Percentiles rank a stretch among this genome's conserved stretches.
These are phyloP conservation scores for Sebastes steindachneri DNA, from an alignment of 2,797 vertebrate genomes.

Conservation along the genomic window DNA sequence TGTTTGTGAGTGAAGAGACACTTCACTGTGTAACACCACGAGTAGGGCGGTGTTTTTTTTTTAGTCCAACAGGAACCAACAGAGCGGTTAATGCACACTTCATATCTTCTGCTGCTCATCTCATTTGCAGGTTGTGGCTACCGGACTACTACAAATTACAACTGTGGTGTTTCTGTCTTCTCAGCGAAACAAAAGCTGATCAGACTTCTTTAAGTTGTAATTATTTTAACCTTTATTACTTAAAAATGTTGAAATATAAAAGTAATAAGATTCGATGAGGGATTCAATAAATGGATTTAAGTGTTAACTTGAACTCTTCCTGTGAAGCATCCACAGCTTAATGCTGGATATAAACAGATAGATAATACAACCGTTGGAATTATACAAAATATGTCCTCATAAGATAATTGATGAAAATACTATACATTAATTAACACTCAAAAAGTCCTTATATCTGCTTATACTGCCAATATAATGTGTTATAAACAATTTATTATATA, in stretches of 20 bases:
- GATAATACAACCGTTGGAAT: background rate
- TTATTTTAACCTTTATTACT: background rate
- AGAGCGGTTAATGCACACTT: background rate
- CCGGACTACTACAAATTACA: rapidly evolving
- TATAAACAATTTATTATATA: too few species aligned
- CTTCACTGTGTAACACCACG: too few species aligned
- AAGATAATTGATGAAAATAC: background rate
- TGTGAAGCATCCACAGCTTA: background rate
- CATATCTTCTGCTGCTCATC: background rate
- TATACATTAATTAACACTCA: background rate
- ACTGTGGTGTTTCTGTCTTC: background rate
- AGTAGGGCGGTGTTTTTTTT: background rate
- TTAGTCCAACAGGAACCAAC: background rate
- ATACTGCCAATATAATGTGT: background rate
- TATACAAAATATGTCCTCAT: background rate
- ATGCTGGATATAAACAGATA: background rate
- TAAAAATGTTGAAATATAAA: background rate
- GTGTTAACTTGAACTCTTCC: background rate
- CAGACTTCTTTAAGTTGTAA: background rate
- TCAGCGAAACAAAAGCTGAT: background rate
- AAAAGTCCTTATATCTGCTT: background rate
- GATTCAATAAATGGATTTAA: background rate
- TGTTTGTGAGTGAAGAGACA: too few species aligned
- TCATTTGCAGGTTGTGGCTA: background rate
- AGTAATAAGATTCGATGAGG: background rate